Evolutionary conservation across 2,797 vertebrate species (phyloP).

Genomic region (Molothrus aeneus): DNA sequence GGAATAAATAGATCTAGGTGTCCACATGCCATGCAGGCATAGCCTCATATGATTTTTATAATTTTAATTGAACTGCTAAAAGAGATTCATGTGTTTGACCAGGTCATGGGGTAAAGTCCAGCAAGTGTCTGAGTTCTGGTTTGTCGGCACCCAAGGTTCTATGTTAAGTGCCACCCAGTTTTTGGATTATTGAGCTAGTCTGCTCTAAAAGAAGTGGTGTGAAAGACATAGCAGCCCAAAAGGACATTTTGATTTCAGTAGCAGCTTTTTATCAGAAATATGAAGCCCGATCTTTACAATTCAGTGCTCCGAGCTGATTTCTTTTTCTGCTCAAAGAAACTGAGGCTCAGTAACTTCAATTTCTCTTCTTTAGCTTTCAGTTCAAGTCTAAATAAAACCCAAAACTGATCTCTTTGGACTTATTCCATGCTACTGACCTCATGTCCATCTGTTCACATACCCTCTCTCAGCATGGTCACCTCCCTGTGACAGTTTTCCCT

Average conservation of each 20-base stretch:
- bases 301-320: background rate
- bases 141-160: background rate
- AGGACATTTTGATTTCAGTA: background rate
- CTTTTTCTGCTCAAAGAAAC: background rate
- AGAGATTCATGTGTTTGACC: background rate
- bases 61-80: background rate
- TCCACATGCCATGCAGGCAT: background rate
- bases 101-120: background rate
- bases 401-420: constrained; percentile 14
- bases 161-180: background rate
- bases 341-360: background rate
- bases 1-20: background rate
- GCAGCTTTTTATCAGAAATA: background rate
- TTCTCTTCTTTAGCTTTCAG: constrained; percentile 9
- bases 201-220: background rate
- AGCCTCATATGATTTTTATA: background rate
- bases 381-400: constrained; percentile 39
- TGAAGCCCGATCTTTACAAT: background rate
- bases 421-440: constrained; percentile 36
- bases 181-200: background rate
- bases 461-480: background rate
- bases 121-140: background rate
- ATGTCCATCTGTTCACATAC: constrained; percentile 43
- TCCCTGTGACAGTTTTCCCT: constrained; percentile 4
- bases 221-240: background rate